These are phyloP conservation scores for Mus minutoides DNA, from an alignment of 2,797 vertebrate genomes.

Conservation along the genomic window DNA sequence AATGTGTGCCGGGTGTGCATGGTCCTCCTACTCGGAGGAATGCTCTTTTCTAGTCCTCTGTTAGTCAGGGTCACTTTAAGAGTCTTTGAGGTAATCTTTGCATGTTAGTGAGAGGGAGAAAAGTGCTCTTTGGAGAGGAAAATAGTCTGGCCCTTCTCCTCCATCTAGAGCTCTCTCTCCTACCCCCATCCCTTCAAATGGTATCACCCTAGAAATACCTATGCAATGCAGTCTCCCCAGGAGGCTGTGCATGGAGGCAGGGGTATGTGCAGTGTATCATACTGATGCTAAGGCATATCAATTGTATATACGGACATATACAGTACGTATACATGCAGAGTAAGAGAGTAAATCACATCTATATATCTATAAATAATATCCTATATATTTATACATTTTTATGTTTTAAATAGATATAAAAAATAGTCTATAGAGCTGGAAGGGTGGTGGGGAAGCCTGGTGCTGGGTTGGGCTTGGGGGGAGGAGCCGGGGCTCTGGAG, in stretches of 20 bases:
- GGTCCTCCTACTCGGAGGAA: not conserved
- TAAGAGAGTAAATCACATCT: conserved; percentile 87
- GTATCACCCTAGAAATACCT: conserved; percentile 86
- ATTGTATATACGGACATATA: conserved; percentile 86
- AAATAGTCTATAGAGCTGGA: conserved; percentile 88
- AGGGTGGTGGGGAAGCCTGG: conserved; percentile 82
- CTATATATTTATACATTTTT: conserved; percentile 92
- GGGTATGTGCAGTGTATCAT: conserved; percentile 83
- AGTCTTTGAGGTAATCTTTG: conserved; percentile 54
- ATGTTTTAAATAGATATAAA: conserved; percentile 89
- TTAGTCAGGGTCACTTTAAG: conserved; percentile 8
- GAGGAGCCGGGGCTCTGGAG: conserved; percentile 11
- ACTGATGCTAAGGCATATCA: conserved; percentile 83
- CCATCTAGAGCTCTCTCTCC: conserved; percentile 25
- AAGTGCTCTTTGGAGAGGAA: conserved; percentile 82
- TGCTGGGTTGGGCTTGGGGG: conserved; percentile 67
- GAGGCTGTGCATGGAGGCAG: conserved; percentile 86
- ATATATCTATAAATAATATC: conserved; percentile 90
- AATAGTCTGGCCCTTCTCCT: conserved; percentile 82
- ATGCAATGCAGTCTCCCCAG: conserved; percentile 88
- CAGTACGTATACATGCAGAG: conserved; percentile 85
- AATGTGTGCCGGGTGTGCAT: not conserved
- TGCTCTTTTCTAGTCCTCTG: not conserved
- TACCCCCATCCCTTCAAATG: conserved; percentile 74
- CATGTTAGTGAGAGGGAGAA: conserved; percentile 70